Percentiles rank a stretch among this genome's conserved stretches.
phyloP scores from a whole-genome alignment of 1,140 invertebrate species.

The Sarcophaga bullata region DNA sequence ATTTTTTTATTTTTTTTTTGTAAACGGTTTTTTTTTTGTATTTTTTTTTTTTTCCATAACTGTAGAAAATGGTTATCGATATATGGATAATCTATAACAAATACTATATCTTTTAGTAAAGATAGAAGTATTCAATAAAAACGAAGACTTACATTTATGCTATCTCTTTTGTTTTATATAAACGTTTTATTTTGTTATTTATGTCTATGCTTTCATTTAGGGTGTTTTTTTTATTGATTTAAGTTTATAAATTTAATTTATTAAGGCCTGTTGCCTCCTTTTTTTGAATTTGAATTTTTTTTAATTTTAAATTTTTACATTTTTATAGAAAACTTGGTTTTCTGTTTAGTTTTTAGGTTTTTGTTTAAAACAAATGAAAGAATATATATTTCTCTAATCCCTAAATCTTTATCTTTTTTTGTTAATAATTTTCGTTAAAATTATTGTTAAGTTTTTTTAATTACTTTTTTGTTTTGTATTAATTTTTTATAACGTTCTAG shows the following conservation, averaged over 20 bases:
- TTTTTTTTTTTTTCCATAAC: no score
- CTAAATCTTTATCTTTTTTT: background rate
- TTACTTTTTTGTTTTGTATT: background rate
- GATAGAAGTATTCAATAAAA: no score
- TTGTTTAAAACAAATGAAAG: constrained; percentile 9
- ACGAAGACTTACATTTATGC: no score
- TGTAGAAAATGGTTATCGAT: no score
- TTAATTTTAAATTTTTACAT: background rate
- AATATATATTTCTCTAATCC: background rate
- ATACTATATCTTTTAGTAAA: no score
- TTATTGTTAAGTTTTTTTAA: background rate
- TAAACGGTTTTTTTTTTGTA: no score
- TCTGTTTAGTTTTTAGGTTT: background rate
- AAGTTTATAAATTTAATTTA: no score
- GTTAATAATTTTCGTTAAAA: background rate
- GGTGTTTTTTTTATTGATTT: background rate
- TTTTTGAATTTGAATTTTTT: background rate
- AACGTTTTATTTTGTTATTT: background rate
- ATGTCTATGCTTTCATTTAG: background rate
- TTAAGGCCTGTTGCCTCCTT: constrained; percentile 12
- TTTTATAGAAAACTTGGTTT: constrained; percentile 24
- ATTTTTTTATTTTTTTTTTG: no score
- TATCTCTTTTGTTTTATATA: no score
- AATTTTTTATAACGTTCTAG: background rate
- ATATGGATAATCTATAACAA: no score